Base-by-base conservation (phyloP, 2,797 vertebrate species). In the Ctenopoma kingsleyae region DNA sequence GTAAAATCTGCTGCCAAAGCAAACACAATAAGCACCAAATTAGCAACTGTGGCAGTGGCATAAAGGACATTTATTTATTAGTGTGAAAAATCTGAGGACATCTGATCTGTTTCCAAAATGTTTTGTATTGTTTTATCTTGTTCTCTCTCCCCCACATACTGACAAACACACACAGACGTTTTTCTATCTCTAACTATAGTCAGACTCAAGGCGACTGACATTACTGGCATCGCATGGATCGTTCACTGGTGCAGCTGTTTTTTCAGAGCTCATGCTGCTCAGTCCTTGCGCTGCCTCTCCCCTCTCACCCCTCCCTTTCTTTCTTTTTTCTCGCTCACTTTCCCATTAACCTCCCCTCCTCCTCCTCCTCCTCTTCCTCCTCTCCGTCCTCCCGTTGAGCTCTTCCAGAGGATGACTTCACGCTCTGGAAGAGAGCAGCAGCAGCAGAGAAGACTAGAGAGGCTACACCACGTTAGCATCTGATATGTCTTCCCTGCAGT, bases 141-240 rank as follows among this genome's bases (percentile, higher is more conserved):
- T 78, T 66, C 75, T 69, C 56, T 77, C 54, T 75, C 74, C 44
- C n/a, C 6, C 6, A 9, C 63, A 59, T 9, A 48, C 62, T 59
- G 19, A 2, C 30, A 32, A 8, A 32, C n/a, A 25, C 47, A 47
- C 48, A 30, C 38, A 55, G 56, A 32, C 17, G 20, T 32, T 55
- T 73, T 85, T 92, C 92, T 92, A 91, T 93, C 92, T 95, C 97
- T 97, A 97, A 97, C 95, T 98, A 96, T 97, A 98, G 96, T 95
- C 91, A 74, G 95, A 93, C 93, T 93, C 92, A 70, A 93, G 89
- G 91, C 82, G 68, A 88, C 85, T 86, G 78, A 90, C 96, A 97
- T 98, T 96, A 95, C 94, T 97, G 92, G 94, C 95, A 94, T 98
- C 91, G 93, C 94, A 93, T 86, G 91, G 95, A 96, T 97, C 88